Evolutionary conservation across 2,797 vertebrate species (phyloP).

Genomic region (Melanogrammus aeglefinus): DNA sequence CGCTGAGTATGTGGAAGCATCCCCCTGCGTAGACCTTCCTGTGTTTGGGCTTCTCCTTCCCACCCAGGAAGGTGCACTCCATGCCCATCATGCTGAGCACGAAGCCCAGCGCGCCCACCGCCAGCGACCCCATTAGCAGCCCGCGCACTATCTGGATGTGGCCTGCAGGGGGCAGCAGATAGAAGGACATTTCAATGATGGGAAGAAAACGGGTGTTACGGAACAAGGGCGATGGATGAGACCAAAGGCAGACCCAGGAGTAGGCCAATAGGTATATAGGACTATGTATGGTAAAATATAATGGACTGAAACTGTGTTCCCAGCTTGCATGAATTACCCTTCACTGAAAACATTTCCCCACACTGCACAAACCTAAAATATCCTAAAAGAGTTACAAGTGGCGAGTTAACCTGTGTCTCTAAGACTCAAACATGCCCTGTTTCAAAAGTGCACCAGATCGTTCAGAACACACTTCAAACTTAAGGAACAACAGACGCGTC

Average conservation of each 20-base stretch:
- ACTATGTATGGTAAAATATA: too few species aligned
- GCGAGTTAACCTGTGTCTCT: background rate
- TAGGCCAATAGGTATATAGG: background rate
- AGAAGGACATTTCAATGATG: background rate
- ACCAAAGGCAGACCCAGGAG: background rate
- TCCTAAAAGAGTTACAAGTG: background rate
- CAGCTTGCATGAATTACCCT: background rate
- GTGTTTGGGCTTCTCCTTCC: slow-evolving; percentile 72
- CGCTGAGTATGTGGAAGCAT: slow-evolving; percentile 69
- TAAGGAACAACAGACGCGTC: background rate
- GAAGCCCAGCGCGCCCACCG: slow-evolving; percentile 74
- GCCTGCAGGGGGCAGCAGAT: slow-evolving; percentile 48
- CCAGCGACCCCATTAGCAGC: slow-evolving; percentile 72
- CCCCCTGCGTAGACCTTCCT: slow-evolving; percentile 68
- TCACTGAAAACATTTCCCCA: too few species aligned
- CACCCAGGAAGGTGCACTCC: slow-evolving; percentile 80
- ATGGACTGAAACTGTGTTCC: background rate
- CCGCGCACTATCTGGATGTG: slow-evolving; percentile 76
- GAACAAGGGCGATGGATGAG: background rate
- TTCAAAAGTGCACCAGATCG: background rate
- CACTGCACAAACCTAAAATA: too few species aligned
- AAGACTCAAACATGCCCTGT: background rate
- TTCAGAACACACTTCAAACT: background rate
- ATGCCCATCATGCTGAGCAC: slow-evolving; percentile 77
- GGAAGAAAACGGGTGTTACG: background rate